Base-by-base conservation (phyloP, 1,140 invertebrate genomes). In the Chionoecetes opilio region DNA sequence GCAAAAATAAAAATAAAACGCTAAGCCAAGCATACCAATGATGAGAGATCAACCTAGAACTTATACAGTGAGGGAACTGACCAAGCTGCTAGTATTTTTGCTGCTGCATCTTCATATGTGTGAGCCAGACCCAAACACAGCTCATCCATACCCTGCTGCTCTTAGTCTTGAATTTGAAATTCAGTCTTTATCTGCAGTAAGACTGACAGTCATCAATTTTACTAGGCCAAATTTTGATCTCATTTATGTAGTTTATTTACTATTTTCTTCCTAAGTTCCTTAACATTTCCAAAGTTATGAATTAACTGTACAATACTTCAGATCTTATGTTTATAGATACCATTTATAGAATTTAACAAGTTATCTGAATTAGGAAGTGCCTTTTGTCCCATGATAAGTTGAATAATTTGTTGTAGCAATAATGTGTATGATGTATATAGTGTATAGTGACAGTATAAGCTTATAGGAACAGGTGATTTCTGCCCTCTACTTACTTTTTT, bases 361-460 rank as follows among this genome's bases (percentile, higher is more conserved):
- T 95, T 95, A 92, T 92, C 94, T 95, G 94, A 95, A 95, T 95
- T 95, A 95, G 94, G 94, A 95, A 95, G 94, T 95, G 94, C 94
- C 94, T 95, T 95, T 89, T 95, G 94, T 95, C 94, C 94, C 94
- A 88, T 95, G 91, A 95, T 95, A 91, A 95, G 94, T 95, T 95
- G 41, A 86, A 91, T 85, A 90, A 95, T 91, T 95, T 95, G 94
- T 91, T 95, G 94, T 95, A 95, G 94, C 94, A 95, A 95, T 95
- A 95, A 95, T 85, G 29, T 92, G 75, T 92, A 95, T 95, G 38
- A 92, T 95, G 94, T 95, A 95, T 34, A 95, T 95, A 95, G 46
- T 95, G 94, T 95, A 95, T 87, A 95, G 53, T 95, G 82, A 92
- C 86, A 41, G 92, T 92, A 95, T 91, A 95, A 82, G 94, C 94